Evolutionary conservation across 2,797 vertebrate species (phyloP).

Genomic region (Microctenopoma lineatum): DNA sequence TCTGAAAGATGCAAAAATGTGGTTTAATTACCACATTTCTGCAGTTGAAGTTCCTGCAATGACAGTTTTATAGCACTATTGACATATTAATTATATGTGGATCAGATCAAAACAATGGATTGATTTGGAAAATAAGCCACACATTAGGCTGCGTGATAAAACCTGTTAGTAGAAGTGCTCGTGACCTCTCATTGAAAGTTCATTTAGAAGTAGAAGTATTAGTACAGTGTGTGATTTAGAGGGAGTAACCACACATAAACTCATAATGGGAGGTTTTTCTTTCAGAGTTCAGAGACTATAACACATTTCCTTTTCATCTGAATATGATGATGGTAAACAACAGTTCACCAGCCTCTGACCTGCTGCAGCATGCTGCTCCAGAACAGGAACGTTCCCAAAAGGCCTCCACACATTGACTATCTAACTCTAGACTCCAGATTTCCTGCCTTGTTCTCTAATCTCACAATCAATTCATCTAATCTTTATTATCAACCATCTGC

Average conservation of each 20-base stretch:
- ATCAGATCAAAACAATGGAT: background rate
- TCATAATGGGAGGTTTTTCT: background rate
- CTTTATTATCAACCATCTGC: constrained; percentile 6
- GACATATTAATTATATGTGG: background rate
- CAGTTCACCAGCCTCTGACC: constrained; percentile 15
- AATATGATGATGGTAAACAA: background rate
- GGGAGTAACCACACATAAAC: background rate
- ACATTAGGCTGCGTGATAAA: too few relatives aligned
- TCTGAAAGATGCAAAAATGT: background rate
- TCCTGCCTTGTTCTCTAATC: constrained; percentile 28
- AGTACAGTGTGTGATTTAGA: background rate
- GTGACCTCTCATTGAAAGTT: too few relatives aligned
- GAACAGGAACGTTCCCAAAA: constrained; percentile 8
- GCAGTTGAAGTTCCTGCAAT: too few relatives aligned
- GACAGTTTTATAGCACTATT: background rate
- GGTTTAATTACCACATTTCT: background rate
- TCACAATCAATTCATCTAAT: constrained; percentile 27
- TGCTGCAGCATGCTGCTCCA: background rate
- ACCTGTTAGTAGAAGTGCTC: too few relatives aligned
- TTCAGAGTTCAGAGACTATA: background rate
- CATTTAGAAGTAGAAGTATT: background rate
- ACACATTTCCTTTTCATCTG: background rate
- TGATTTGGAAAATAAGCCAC: too few relatives aligned
- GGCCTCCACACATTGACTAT: background rate
- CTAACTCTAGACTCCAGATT: constrained; percentile 9